Base-by-base conservation (phyloP, 2,113 vertebrate genomes). In the Bubo bubo region DNA sequence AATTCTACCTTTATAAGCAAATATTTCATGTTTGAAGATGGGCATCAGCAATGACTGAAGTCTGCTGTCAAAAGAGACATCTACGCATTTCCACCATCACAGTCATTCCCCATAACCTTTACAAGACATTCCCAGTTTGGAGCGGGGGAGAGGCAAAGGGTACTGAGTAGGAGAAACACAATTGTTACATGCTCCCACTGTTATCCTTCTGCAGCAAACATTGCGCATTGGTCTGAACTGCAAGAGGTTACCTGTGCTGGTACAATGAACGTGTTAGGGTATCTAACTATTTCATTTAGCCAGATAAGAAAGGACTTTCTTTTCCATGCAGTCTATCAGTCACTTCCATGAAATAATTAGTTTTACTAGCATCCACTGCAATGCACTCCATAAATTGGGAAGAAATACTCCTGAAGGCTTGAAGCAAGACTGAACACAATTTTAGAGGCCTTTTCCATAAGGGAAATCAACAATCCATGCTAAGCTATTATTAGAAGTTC, bases 351-450 rank as follows among this genome's bases (percentile, higher is more conserved):
- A 94, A 94, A 93, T 96, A 97, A 97, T 86, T 93, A 39, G 50
- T 89, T 91, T 97, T 96, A 97, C 88, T 80, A 87, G 74, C 66
- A 95, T 84, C 67, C 32, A 45, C 41, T 74, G 66, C 66, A 88
- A 94, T 85, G 71, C 60, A 94, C 84, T 95, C 75, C 75, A 70
- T 94, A 82, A 95, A 92, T 66, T 39, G 39, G 41, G 71, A 91
- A 86, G 59, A 94, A 97, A 95, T 89, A 85, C 35, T 90, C 73
- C 39, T 49, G 52, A 77, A 95, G 87, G 72, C 86, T 93, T 97
- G 92, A 97, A 94, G 91, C 82, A 96, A 97, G 82, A 89, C 67
- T 79, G 88, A 96, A 95, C 93, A 96, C 94, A 97, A 93, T 95
- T 97, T 96, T 86, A 97, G 95, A 92, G 85, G 21, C 19, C 47